Percentiles rank a stretch among this genome's conserved stretches.
phyloP scores from a whole-genome alignment of 2,113 vertebrate species.

The Halichoerus grypus region DNA sequence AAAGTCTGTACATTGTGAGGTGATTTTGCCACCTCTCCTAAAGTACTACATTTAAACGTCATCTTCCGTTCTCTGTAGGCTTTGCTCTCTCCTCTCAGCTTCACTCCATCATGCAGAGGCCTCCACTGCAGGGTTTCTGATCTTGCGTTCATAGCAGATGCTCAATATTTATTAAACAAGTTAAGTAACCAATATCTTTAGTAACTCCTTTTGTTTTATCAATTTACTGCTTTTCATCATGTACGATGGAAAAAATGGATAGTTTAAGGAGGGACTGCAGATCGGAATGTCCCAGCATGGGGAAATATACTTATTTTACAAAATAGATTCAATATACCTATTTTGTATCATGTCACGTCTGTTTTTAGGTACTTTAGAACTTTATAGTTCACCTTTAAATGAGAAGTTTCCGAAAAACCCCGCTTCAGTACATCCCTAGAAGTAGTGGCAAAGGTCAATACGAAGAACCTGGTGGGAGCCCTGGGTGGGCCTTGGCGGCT shows the following conservation, averaged over 20 bases:
- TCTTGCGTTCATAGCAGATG: neutral
- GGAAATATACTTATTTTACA: neutral
- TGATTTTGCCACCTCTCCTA: neutral
- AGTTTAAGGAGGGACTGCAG: neutral
- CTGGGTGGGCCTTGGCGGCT: neutral
- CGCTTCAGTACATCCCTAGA: conserved; percentile 82
- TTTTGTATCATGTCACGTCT: neutral
- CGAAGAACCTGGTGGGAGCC: neutral
- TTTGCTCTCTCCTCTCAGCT: neutral
- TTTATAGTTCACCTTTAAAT: conserved; percentile 31
- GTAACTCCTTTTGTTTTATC: neutral
- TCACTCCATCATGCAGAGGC: neutral
- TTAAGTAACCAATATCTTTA: neutral
- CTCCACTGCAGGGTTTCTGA: neutral
- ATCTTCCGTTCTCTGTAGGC: neutral
- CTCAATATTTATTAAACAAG: neutral
- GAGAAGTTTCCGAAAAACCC: conserved; percentile 48
- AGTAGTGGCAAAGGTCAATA: conserved; percentile 72
- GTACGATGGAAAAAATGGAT: neutral
- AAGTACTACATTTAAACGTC: neutral
- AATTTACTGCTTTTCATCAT: neutral
- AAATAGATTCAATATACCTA: neutral
- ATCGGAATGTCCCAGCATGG: neutral
- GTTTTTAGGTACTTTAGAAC: conserved; percentile 38
- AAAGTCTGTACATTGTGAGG: neutral